Percentiles rank a stretch among this genome's conserved stretches.
phyloP scores from a whole-genome alignment of 2,888 invertebrate genomes.

The Drosophila hawaiiensis region DNA sequence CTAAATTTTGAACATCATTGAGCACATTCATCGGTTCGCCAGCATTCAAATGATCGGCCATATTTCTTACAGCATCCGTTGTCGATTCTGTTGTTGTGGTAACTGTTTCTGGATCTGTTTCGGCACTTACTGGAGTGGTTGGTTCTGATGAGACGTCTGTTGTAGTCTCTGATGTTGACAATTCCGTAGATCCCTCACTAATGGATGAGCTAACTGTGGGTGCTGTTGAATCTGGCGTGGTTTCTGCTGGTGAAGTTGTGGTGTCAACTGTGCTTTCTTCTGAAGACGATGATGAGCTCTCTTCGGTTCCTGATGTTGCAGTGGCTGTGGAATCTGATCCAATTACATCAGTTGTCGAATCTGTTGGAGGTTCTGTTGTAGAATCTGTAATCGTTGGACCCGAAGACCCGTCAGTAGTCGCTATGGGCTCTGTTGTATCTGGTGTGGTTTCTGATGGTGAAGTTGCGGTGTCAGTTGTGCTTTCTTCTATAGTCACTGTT shows the following conservation, averaged over 20 bases:
- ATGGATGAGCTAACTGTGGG: background rate
- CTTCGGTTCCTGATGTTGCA: background rate
- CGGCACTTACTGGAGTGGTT: background rate
- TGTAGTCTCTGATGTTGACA: background rate
- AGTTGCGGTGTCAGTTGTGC: conserved; percentile 1
- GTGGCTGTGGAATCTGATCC: background rate
- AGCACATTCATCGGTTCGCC: too few relatives aligned
- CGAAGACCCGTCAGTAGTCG: background rate
- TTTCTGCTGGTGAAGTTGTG: background rate
- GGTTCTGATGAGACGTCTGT: background rate
- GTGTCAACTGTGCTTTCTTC: background rate
- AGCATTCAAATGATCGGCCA: background rate
- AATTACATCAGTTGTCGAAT: background rate
- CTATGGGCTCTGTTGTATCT: background rate
- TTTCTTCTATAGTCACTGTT: background rate
- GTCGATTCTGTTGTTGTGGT: background rate
- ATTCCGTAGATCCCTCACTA: background rate
- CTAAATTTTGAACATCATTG: background rate
- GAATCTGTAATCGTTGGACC: background rate
- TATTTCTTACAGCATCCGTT: background rate
- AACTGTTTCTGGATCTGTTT: background rate
- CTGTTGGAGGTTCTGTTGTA: background rate
- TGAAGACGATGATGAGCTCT: background rate
- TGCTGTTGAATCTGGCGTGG: background rate
- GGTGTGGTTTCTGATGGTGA: background rate